A percentile compares a stretch with the other conserved stretches of the same genome.
Conservation (phyloP, 2,113 vertebrate species). For the Maccullochella peelii region DNA sequence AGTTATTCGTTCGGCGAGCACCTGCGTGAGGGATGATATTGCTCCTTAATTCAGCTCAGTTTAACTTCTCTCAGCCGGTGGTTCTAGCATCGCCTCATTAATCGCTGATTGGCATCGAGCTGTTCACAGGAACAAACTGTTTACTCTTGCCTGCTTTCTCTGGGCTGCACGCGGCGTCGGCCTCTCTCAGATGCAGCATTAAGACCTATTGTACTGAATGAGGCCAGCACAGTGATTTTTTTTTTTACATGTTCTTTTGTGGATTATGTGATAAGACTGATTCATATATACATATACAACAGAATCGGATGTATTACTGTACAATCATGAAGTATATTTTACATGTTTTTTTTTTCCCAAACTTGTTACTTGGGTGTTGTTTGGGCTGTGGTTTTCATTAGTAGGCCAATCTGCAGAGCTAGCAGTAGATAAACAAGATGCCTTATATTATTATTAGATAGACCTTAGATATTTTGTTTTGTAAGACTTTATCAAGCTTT, state of each 20-base stretch:
- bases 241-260: slow-evolving; percentile 46
- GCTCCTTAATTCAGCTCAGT: slow-evolving; percentile 88
- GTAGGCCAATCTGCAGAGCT: too few species aligned
- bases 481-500: too few species aligned
- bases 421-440: too few species aligned
- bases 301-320: neutral
- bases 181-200: slow-evolving; percentile 67
- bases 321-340: neutral
- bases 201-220: slow-evolving; percentile 73
- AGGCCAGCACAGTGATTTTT: slow-evolving; percentile 31
- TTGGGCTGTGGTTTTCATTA: too few species aligned
- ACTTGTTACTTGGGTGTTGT: too few species aligned
- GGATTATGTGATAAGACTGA: slow-evolving; percentile 26
- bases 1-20: slow-evolving; percentile 98
- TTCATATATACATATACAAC: slow-evolving; percentile 5
- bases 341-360: neutral
- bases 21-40: slow-evolving; percentile 92
- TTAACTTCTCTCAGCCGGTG: slow-evolving; percentile 87
- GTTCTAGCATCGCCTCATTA: slow-evolving; percentile 87
- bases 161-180: slow-evolving; percentile 69
- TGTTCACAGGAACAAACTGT: slow-evolving; percentile 86
- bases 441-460: too few species aligned
- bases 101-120: slow-evolving; percentile 88
- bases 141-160: slow-evolving; percentile 83
- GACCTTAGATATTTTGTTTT: too few species aligned